Percentiles rank a stretch among this genome's conserved stretches.
Evolutionary conservation across 2,888 invertebrate species (phyloP).

Genomic region (Acanthosepion lycidas): DNA sequence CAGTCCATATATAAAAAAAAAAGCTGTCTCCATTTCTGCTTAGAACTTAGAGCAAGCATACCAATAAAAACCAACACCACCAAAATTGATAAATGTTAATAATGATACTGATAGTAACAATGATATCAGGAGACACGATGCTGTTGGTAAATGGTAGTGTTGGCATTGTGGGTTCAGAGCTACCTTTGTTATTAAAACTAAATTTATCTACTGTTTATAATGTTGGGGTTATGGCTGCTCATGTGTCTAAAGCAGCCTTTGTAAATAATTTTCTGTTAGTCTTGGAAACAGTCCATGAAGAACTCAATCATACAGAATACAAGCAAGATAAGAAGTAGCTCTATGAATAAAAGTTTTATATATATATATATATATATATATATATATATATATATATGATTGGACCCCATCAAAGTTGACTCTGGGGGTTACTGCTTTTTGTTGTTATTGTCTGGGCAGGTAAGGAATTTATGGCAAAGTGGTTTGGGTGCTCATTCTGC

Average conservation of each 20-base stretch:
- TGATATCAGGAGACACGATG: not conserved
- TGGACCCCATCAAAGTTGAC: no score
- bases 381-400: no score
- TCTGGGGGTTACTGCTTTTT: no score
- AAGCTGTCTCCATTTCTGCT: not conserved
- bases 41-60: not conserved
- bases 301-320: not conserved
- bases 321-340: not conserved
- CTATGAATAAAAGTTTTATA: not conserved
- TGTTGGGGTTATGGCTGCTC: not conserved
- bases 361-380: no score
- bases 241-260: not conserved
- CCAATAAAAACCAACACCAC: constrained; percentile 7
- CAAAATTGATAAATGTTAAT: constrained; percentile 4
- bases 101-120: not conserved
- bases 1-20: not conserved
- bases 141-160: not conserved
- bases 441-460: no score
- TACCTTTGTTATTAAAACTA: not conserved
- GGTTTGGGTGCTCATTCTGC: no score
- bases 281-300: not conserved
- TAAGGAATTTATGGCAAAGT: no score
- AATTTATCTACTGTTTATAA: constrained; percentile 11
- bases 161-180: not conserved
- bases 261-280: not conserved